phyloP scores from a whole-genome alignment of 2,888 invertebrate genomes.

The Copidosoma aretas region DNA sequence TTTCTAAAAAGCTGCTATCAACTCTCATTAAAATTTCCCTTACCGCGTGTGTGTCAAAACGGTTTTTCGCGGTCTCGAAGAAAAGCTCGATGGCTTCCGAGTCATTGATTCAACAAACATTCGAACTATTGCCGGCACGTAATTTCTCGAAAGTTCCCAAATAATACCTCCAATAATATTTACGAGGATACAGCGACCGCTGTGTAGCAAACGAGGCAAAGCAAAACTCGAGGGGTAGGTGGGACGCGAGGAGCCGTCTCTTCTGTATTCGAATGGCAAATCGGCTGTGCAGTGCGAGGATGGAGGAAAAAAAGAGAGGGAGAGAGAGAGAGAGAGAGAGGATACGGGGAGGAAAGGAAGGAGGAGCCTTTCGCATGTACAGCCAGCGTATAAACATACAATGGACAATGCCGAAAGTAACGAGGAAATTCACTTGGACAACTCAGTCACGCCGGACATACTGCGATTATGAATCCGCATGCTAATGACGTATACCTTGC shows the following conservation, averaged over 20 bases:
- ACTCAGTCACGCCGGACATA: constrained; percentile 36
- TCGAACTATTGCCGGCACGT: too few relatives aligned
- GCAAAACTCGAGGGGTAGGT: too few relatives aligned
- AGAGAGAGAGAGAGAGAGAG: constrained; percentile 17
- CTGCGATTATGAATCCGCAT: constrained; percentile 37
- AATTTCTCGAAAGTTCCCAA: too few relatives aligned
- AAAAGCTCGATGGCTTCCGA: too few relatives aligned
- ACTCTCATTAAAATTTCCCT: too few relatives aligned
- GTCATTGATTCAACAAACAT: too few relatives aligned
- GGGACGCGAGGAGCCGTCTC: constrained; percentile 3
- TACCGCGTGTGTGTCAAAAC: too few relatives aligned
- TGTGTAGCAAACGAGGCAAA: too few relatives aligned
- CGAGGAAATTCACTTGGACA: constrained; percentile 52
- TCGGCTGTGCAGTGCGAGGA: constrained; percentile 5
- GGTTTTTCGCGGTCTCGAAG: too few relatives aligned
- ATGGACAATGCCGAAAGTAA: constrained; percentile 49
- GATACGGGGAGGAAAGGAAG: background rate
- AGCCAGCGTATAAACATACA: constrained; percentile 53
- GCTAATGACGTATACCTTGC: constrained; percentile 20
- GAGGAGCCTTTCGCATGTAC: constrained; percentile 20
- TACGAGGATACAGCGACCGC: too few relatives aligned
- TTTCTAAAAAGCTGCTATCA: too few relatives aligned
- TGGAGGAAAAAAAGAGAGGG: constrained; percentile 7
- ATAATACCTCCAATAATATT: too few relatives aligned
- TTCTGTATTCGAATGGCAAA: constrained; percentile 24